These are phyloP conservation scores for Apodemus agrarius DNA, from an alignment of 2,797 vertebrate species.

Conservation along the genomic window DNA sequence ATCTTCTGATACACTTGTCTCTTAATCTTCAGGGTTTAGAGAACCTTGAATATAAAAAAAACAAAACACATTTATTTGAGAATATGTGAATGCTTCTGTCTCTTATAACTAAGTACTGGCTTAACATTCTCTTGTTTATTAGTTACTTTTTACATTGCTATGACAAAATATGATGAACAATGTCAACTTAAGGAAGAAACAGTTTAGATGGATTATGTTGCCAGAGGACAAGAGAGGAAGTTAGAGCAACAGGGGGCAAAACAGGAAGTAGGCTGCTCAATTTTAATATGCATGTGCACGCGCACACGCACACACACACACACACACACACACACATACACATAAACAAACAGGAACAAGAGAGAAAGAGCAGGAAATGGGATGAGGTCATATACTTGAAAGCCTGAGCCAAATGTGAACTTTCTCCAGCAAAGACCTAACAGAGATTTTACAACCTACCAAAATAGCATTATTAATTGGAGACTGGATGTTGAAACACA, in stretches of 20 bases:
- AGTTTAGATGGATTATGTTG: neutral
- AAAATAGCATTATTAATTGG: no score
- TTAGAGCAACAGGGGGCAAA: neutral
- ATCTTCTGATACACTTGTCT: no score
- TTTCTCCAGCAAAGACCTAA: neutral
- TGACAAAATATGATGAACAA: neutral
- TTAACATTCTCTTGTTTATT: neutral
- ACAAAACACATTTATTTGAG: no score
- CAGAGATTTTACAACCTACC: neutral
- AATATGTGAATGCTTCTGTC: no score
- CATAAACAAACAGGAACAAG: neutral
- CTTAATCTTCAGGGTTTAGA: no score
- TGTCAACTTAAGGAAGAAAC: neutral
- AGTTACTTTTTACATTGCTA: no score
- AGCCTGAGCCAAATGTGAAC: neutral
- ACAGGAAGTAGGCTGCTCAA: neutral
- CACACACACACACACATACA: no score
- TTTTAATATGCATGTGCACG: no score
- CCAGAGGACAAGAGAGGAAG: neutral
- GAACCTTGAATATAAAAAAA: no score
- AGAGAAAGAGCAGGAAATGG: neutral
- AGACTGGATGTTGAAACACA: neutral
- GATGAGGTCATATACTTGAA: neutral
- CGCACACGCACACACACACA: no score
- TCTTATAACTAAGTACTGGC: neutral